Evolutionary conservation across 2,888 invertebrate species (phyloP), one percentile per base, ranked within the genome.

Genomic region (Amaurobius ferox): DNA sequence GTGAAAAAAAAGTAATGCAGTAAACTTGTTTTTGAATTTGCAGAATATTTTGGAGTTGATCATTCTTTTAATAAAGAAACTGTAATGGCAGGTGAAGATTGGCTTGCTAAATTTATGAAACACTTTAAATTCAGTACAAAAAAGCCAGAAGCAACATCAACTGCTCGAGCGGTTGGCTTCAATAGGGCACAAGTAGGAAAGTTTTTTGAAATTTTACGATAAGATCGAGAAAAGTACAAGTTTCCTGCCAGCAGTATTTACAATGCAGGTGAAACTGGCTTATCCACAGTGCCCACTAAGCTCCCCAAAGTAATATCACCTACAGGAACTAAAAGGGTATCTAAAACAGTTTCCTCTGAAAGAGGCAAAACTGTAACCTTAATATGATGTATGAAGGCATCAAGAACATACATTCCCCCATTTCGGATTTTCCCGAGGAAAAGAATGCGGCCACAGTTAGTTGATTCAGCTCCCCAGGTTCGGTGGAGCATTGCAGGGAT

Each of bases 241-340:
- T n/a, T n/a, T n/a, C n/a, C n/a, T n/a, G n/a, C n/a, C n/a, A n/a
- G n/a, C n/a, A n/a, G n/a, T n/a, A 28, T 28, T 28, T 61, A 61
- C 61, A 61, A 61, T 61, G 61, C 61, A 61, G 26, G 26, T 61
- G 61, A 61, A 26, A 23, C 61, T 23, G 61, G 61, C 26, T 26
- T 28, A 26, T 61, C 61, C 61, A 61, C 61, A 23, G 61, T 61
- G 61, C 61, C 61, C 26, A 61, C 19, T 61, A 61, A 61, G 61
- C 61, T 61, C 19, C 61, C 61, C 28, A 61, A 11, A 26, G 61
- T 61, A 23, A 26, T 61, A 19, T 23, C 3, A 23, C 61, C 61
- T 61, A 61, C 61, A 61, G 61, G 61, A 61, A 23, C 61, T 61
- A 61, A 26, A 61, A 61, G 19, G 26, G 19, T 61, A 23, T 61